Base-by-base conservation (phyloP, 2,113 vertebrate genomes). In the Lophura nycthemera region DNA sequence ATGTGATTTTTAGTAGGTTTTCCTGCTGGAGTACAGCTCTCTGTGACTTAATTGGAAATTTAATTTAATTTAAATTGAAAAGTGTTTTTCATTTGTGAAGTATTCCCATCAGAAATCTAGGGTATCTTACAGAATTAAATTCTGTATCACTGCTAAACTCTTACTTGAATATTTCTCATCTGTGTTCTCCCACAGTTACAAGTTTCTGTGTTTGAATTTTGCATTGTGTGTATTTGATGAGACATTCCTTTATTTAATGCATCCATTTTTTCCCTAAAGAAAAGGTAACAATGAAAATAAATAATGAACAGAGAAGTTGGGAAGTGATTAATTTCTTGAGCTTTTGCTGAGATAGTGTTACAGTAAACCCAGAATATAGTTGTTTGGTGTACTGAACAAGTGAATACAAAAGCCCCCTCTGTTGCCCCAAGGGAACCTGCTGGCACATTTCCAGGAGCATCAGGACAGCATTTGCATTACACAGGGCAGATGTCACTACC, bases 41-140 rank as follows among this genome's bases (percentile, higher is more conserved):
- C 76, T 86, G 82, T 96, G 93, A 95, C 86, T 97, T 97, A 97
- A 97, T 96, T 97, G 94, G 95, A 96, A 97, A 97, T 97, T 94
- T 96, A 96, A 97, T 97, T 96, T 97, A 96, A 97, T 97, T 96
- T 97, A 95, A 97, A 96, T 97, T 93, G 92, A 95, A 96, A 95
- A 94, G 91, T 85, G 95, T 90, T 96, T 97, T 97, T 97, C 90
- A 95, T 97, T 96, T 97, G 81, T 95, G 89, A 95, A 89, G 90
- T 97, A 96, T 97, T 97, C 96, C 96, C 97, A 92, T 75, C 77
- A 96, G 96, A 95, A 96, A 96, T 96, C 67, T 38, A 36, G 9
- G 7, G 34, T 93, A 88, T 91, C 90, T 96, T 90, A 76, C 82
- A 80, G 90, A 95, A 96, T 96, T 97, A 94, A 91, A 92, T 93